Evolutionary conservation across 2,113 vertebrate species (phyloP), one percentile per base, ranked within the genome.

Genomic region (Dasyornis broadbenti): DNA sequence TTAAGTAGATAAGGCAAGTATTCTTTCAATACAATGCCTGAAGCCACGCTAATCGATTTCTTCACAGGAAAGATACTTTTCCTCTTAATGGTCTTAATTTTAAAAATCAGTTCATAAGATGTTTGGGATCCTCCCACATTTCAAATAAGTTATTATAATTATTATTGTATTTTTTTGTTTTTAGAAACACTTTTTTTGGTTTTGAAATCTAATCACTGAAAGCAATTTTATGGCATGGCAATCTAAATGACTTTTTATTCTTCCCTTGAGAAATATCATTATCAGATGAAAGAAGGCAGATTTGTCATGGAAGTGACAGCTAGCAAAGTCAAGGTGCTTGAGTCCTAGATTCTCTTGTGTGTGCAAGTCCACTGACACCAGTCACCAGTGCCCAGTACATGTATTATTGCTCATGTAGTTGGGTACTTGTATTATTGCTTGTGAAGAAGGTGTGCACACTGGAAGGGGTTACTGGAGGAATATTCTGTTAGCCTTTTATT

Each of bases 401-500:
- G 24, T 20, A 7, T 37, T 56, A 18, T 13, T 77, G n/a, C 45
- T 75, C 3, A 1, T 61, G 42, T 49, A 75, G 37, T 31, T 11
- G 45, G 79, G 42, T 52, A 39, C 3, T 12, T 30, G 20, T 10
- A 8, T 90, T 92, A 91, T 65, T 84, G 82, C 69, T 82, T 90
- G 70, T 91, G 89, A 71, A 95, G 75, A 53, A 76, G 52, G 33
- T 88, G 6, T 70, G 61, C 95, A 79, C 89, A 94, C 91, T 71
- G 86, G 19, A 80, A 56, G 37, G 17, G 23, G 40, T 95, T 80
- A 57, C 52, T 77, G 42, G 60, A 94, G 86, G 90, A 79, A 57
- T 89, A 26, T 33, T 94, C 89, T 79, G 22, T 89, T 85, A 95
- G 92, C 39, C 63, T 96, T 97, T 82, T 82, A 83, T 90, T 95